Evolutionary conservation across 2,888 invertebrate genomes (phyloP).

Genomic region (Agonum fuliginosum): DNA sequence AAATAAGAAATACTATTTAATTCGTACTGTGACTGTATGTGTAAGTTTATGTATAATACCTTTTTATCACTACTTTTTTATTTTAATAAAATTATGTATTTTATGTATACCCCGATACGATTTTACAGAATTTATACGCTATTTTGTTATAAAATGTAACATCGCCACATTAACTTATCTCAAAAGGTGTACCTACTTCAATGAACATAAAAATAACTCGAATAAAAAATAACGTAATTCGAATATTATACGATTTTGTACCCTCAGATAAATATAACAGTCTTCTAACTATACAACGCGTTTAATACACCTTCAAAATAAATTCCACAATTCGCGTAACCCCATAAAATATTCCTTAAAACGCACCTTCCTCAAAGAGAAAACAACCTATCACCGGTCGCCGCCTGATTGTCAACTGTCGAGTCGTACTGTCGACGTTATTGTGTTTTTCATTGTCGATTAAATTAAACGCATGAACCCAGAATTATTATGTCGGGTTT

Average conservation of each 20-base stretch:
- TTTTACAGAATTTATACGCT: neutral
- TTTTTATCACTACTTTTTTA: neutral
- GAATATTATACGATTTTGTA: neutral
- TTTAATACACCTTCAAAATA: conserved; percentile 38
- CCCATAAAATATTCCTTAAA: conserved; percentile 37
- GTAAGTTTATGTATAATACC: neutral
- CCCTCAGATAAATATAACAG: neutral
- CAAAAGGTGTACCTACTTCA: too few relatives aligned
- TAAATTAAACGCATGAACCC: conserved; percentile 59
- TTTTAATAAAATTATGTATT: too few relatives aligned
- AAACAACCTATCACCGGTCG: neutral
- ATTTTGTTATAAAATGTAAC: neutral
- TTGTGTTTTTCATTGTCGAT: conserved; percentile 59
- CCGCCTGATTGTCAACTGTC: conserved; percentile 28
- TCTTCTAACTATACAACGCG: conserved; percentile 8
- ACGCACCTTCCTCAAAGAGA: conserved; percentile 3
- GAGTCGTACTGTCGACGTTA: conserved; percentile 24
- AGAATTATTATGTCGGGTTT: conserved; percentile 55
- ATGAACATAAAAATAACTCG: neutral
- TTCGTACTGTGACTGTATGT: too few relatives aligned
- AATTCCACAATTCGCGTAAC: conserved; percentile 10
- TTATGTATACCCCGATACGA: too few relatives aligned
- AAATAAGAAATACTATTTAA: too few relatives aligned
- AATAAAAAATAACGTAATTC: too few relatives aligned
- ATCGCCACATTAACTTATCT: too few relatives aligned